These are phyloP conservation scores for Silurus lanzhouensis DNA, from an alignment of 2,797 vertebrate genomes.

Conservation along the genomic window DNA sequence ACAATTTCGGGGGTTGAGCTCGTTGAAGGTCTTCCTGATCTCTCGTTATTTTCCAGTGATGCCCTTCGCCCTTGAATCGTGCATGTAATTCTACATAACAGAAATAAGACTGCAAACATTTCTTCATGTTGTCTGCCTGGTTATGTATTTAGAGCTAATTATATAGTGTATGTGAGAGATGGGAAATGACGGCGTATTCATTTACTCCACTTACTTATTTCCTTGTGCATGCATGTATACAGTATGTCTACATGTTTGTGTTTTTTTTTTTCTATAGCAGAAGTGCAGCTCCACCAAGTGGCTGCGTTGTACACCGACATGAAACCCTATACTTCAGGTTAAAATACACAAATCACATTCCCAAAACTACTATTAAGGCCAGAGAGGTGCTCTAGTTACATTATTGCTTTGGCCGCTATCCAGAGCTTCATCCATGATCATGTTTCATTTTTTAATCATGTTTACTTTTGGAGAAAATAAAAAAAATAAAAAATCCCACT, in stretches of 20 bases:
- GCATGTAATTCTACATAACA: background rate
- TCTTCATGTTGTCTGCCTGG: background rate
- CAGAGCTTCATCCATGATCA: background rate
- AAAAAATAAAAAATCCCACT: background rate
- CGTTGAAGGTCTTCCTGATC: too few species aligned
- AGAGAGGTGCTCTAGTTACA: constrained; percentile 16
- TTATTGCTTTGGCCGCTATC: constrained; percentile 8
- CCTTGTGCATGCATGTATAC: constrained; percentile 18
- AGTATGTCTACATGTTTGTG: constrained; percentile 16
- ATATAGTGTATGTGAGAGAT: background rate
- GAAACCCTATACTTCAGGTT: background rate
- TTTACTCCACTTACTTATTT: background rate
- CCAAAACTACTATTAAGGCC: constrained; percentile 13
- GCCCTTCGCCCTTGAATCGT: too few species aligned
- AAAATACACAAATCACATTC: constrained; percentile 17
- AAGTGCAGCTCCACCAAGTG: constrained; percentile 77
- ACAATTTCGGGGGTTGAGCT: too few species aligned
- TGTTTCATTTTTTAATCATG: constrained; percentile 19
- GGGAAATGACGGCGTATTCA: background rate
- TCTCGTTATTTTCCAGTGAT: too few species aligned
- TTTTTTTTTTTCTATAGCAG: constrained; percentile 52
- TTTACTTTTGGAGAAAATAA: background rate
- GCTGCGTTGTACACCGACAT: constrained; percentile 30
- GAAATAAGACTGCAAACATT: background rate
- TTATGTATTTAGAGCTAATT: background rate